Base-by-base conservation (phyloP, 2,888 invertebrate genomes). In the Phragmatobia fuliginosa region DNA sequence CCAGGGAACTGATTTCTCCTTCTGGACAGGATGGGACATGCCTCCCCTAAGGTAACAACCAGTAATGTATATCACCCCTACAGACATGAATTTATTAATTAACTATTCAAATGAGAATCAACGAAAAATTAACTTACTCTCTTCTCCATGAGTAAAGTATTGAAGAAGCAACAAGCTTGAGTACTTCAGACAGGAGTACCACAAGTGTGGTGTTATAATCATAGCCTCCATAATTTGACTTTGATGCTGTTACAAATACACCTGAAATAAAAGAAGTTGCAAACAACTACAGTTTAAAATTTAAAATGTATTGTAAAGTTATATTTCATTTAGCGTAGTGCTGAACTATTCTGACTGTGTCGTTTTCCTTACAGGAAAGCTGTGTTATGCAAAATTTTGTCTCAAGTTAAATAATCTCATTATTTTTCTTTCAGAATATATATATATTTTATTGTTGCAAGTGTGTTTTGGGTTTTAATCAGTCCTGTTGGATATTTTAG, bases 241-340 rank as follows among this genome's bases (percentile, higher is more conserved):
- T 98, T 1, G 99, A 98, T 78, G 98, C 98, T 63, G 98, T 99
- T 25, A 99, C 97, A 85, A 99, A 96, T 79, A 99, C 97, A 85
- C 99, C 99, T 99, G 6, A 96, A 59, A 28, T 41, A n/a, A 60
- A 28, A n/a, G 1, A n/a, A n/a, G 4, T n/a, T n/a, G 25, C 25
- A 52, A 25, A 52, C 3, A n/a, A 49, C n/a, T 25, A 52, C n/a
- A 25, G 25, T 25, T 10, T 49, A 7, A 25, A 6, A 49, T 49
- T n/a, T 10, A 0, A n/a, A 45, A 45, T 45, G 7, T 45, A 6
- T 6, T 21, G 21, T 45, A 21, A 45, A 14, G 38, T 45, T 45
- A 18, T 21, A 45, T 45, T 21, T 45, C 21, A 21, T 45, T 45
- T 5, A 18, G 21, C 21, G 7, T 45, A 52, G 25, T 25, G 49